Conservation (phyloP, 2,888 invertebrate genomes). For the Leptodirus hochenwartii region DNA sequence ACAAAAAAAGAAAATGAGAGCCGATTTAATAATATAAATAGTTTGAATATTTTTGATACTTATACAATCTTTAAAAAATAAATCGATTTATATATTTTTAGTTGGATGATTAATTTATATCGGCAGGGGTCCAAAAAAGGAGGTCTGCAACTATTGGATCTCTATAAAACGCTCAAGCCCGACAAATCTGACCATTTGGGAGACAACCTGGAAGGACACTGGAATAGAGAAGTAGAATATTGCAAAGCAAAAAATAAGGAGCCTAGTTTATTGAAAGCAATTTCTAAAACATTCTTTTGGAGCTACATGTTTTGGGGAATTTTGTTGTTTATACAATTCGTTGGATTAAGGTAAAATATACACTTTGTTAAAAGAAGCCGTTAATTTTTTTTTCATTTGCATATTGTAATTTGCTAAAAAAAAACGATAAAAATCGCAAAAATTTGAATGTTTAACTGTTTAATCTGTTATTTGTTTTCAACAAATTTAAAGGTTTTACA, state of each 20-base stretch:
- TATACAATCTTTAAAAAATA: too few species aligned
- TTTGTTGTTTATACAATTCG: conserved; percentile 32
- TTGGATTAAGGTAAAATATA: conserved; percentile 33
- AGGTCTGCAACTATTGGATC: conserved; percentile 42
- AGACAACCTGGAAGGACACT: conserved; percentile 40
- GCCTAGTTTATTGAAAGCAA: conserved; percentile 37
- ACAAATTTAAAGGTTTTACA: conserved; percentile 27
- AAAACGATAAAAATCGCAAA: too few species aligned
- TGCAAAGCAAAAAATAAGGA: conserved; percentile 34
- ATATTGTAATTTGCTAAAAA: too few species aligned
- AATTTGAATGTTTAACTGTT: too few species aligned
- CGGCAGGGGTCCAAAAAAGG: conserved; percentile 33
- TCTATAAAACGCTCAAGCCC: conserved; percentile 38
- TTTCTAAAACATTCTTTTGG: conserved; percentile 36
- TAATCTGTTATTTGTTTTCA: conserved; percentile 15
- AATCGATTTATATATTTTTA: conserved; percentile 15
- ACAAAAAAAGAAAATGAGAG: too few species aligned
- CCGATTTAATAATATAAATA: too few species aligned
- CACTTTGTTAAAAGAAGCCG: not conserved
- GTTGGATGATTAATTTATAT: conserved; percentile 24
- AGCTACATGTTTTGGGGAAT: conserved; percentile 39
- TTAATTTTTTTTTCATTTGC: not conserved
- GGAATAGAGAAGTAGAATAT: conserved; percentile 36
- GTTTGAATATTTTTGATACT: too few species aligned
- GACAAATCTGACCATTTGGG: conserved; percentile 45